Conservation (phyloP, 2,797 vertebrate genomes). For the Moxostoma hubbsi region DNA sequence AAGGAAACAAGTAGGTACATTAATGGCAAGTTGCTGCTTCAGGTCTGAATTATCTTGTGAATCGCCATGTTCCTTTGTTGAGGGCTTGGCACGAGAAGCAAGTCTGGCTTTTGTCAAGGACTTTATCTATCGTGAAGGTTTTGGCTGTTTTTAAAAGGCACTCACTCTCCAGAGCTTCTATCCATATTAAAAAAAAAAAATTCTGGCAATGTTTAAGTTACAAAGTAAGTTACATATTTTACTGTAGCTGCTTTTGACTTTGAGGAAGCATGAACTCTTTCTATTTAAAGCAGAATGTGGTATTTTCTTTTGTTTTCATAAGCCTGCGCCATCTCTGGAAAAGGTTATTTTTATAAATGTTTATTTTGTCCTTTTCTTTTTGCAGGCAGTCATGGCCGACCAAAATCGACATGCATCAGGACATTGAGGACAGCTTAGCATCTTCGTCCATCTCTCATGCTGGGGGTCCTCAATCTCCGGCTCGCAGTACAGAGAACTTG, state of each 20-base stretch:
- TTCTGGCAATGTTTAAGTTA: neutral
- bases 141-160: slow-evolving; percentile 11
- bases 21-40: slow-evolving; percentile 28
- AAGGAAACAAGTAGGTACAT: slow-evolving; percentile 12
- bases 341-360: neutral
- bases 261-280: neutral
- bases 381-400: slow-evolving; percentile 96
- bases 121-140: neutral
- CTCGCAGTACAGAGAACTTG: slow-evolving; percentile 86
- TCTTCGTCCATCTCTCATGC: slow-evolving; percentile 90
- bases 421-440: slow-evolving; percentile 94
- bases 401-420: slow-evolving; percentile 92
- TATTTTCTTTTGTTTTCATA: neutral
- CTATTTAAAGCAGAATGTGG: neutral
- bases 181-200: no score
- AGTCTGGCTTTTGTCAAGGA: slow-evolving; percentile 31
- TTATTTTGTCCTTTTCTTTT: slow-evolving; percentile 34
- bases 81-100: slow-evolving; percentile 24
- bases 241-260: no score
- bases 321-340: neutral
- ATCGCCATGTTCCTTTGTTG: slow-evolving; percentile 20
- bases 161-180: slow-evolving; percentile 5
- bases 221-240: no score
- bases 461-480: slow-evolving; percentile 87
- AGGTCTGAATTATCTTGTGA: slow-evolving; percentile 25